Percentiles rank a stretch among this genome's conserved stretches.
These are phyloP conservation scores for Mola mola DNA, from an alignment of 2,113 vertebrate species.

Conservation along the genomic window DNA sequence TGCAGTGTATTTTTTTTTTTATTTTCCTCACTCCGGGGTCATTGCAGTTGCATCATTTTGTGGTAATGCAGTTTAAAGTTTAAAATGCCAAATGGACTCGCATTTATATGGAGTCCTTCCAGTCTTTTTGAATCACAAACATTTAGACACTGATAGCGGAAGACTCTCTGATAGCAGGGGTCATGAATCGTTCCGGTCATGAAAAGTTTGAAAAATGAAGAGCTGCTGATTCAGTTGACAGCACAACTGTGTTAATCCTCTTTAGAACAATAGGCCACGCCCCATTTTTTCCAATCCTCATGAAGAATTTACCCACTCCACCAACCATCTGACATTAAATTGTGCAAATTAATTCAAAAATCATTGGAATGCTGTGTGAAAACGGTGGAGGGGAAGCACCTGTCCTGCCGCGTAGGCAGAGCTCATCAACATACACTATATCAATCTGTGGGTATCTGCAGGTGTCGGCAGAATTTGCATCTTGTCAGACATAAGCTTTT, in stretches of 20 bases:
- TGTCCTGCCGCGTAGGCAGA: slow-evolving; percentile 8
- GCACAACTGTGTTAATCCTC: not conserved
- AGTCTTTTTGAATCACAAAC: no score
- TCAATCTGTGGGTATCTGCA: slow-evolving; percentile 17
- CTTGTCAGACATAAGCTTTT: slow-evolving; percentile 30
- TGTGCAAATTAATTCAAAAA: slow-evolving; percentile 32
- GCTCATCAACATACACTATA: slow-evolving; percentile 6
- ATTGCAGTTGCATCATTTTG: not conserved
- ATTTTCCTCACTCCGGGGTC: not conserved
- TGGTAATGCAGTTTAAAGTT: not conserved
- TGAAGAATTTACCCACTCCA: slow-evolving; percentile 14
- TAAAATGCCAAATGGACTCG: no score
- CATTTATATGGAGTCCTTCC: no score
- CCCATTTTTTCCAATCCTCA: slow-evolving; percentile 1
- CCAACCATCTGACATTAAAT: slow-evolving; percentile 10
- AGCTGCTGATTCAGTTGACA: not conserved
- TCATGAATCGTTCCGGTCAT: no score
- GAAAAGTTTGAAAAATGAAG: not conserved
- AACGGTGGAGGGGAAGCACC: slow-evolving; percentile 23
- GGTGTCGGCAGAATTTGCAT: slow-evolving; percentile 28
- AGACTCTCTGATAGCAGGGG: not conserved
- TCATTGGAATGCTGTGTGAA: slow-evolving; percentile 9
- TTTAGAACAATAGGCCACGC: slow-evolving; percentile 2
- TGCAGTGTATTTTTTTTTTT: not conserved
- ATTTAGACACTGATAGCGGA: not conserved